Evolutionary conservation across 1,140 invertebrate genomes (phyloP).

Genomic region (Riptortus pedestris): DNA sequence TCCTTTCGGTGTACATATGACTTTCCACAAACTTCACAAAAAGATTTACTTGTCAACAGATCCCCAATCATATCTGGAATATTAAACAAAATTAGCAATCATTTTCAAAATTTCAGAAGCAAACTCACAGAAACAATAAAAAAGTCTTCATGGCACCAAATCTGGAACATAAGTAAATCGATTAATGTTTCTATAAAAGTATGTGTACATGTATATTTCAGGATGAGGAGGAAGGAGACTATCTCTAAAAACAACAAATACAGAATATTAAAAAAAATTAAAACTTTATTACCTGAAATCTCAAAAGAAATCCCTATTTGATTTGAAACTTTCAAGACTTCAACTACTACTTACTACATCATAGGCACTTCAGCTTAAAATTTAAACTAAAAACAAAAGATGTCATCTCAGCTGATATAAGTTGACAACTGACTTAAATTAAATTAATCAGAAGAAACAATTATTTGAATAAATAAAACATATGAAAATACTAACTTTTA

Average conservation of each 20-base stretch:
- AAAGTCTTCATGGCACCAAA: no score
- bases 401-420: constrained; percentile 8
- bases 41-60: neutral
- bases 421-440: constrained; percentile 6
- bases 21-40: constrained; percentile 40
- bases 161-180: no score
- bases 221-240: no score
- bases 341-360: neutral
- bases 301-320: no score
- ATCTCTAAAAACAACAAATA: no score
- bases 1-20: constrained; percentile 70
- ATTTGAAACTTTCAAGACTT: no score
- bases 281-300: no score
- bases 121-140: no score
- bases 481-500: no score
- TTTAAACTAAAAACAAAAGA: constrained; percentile 3
- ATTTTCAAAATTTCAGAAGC: neutral
- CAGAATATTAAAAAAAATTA: no score
- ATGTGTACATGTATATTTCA: no score
- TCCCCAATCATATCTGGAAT: neutral
- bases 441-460: neutral
- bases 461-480: neutral
- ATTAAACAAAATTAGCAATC: neutral
- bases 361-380: constrained; percentile 9
- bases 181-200: no score